Base-by-base conservation (phyloP, 2,888 invertebrate species). In the Creontiades dilutus region DNA sequence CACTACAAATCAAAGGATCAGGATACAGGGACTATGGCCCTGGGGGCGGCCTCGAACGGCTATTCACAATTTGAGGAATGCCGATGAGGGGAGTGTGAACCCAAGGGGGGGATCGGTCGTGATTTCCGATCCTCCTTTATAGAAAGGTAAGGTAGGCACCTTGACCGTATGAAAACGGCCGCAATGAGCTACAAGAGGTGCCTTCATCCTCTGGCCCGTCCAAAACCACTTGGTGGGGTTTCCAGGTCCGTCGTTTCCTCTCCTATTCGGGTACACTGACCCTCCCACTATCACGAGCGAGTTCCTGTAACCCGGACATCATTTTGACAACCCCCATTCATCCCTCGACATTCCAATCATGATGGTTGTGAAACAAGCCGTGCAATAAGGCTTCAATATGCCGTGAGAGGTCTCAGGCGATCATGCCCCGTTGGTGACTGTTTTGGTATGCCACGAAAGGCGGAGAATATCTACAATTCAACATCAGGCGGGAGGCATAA, bases 1-100 rank as follows among this genome's bases (percentile, higher is more conserved):
- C 85, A 85, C 85, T 85, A 85, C 85, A 85, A 85, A 85, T 85
- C 85, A 85, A 37, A 61, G 85, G 61, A 82, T 82, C 82, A 47
- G 82, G 68, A 68, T 68, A 82, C 46, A 47, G 47, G 19, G 82
- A 82, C 52, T 23, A 37, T 52, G 52, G 82, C 23, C 82, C 82
- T 52, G 19, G 52, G 81, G 82, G 82, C 82, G 19, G 82, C 47
- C 55, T 82, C 82, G 82, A 47, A 13, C 47, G 78, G 82, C 82
- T 82, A 82, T 82, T 82, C 82, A 82, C 82, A 82, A 82, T 82
- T 82, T 82, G 52, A 82, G 82, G 82, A 82, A 82, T 82, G 82
- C 82, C 52, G 82, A 27, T 47, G 82, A 48, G 52, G 37, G 82
- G 82, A 19, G 82, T 46, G 47, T 47, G 47, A 52, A 68, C 11